A percentile compares a stretch with the other conserved stretches of the same genome.
Evolutionary conservation across 2,113 vertebrate species (phyloP).

Genomic region (Cyprinodon variegatus): DNA sequence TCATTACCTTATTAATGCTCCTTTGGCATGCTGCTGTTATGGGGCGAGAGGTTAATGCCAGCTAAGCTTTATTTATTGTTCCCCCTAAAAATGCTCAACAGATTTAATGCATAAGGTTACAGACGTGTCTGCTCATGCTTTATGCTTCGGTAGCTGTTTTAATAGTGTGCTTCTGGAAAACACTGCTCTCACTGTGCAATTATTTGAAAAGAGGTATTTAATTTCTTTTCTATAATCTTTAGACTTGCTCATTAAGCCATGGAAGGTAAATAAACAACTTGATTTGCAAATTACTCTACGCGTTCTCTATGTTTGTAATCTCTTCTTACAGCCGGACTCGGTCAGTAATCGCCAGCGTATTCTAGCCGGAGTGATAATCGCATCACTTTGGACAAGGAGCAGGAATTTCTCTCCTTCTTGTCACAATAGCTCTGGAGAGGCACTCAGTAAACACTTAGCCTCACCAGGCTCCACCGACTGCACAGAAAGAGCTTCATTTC

Average conservation of each 20-base stretch:
- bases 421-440: conserved; percentile 62
- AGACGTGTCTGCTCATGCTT: conserved; percentile 69
- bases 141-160: conserved; percentile 41
- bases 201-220: conserved; percentile 30
- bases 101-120: conserved; percentile 80
- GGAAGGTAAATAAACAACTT: conserved; percentile 1
- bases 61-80: conserved; percentile 85
- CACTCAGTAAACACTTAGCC: conserved; percentile 68
- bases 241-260: conserved; percentile 26
- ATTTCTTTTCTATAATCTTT: conserved; percentile 34
- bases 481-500: conserved; percentile 32
- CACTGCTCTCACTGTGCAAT: conserved; percentile 42
- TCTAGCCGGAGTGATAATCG: conserved; percentile 45
- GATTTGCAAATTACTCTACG: conserved; percentile 10
- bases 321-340: not conserved
- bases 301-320: conserved; percentile 19
- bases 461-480: conserved; percentile 29
- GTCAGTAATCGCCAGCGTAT: conserved; percentile 40
- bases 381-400: conserved; percentile 62
- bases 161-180: conserved; percentile 64
- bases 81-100: conserved; percentile 75
- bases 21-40: conserved; percentile 76
- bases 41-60: conserved; percentile 79
- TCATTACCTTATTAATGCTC: conserved; percentile 82
- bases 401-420: conserved; percentile 64